A percentile compares a stretch with the other conserved stretches of the same genome.
phyloP scores from a whole-genome alignment of 2,888 invertebrate species.

The Sesamia inferens region DNA sequence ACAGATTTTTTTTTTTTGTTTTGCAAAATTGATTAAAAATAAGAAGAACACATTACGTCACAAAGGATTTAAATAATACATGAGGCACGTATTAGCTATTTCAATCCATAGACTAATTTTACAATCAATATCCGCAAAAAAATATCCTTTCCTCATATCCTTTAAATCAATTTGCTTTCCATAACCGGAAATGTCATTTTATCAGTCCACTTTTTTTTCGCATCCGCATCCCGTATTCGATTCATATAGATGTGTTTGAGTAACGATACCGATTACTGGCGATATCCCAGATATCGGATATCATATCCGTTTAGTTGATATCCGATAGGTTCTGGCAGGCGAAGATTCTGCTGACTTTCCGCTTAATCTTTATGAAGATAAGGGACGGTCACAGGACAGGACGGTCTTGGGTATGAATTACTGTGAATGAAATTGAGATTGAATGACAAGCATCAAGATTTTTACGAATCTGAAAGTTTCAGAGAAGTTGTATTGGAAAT shows the following conservation, averaged over 20 bases:
- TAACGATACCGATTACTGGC: constrained; percentile 45
- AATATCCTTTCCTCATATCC: constrained; percentile 40
- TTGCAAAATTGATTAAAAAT: not conserved
- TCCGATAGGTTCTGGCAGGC: constrained; percentile 58
- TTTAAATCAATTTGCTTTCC: constrained; percentile 51
- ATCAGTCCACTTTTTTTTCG: constrained; percentile 73
- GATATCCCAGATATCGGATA: constrained; percentile 69
- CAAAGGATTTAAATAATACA: not conserved
- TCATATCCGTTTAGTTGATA: constrained; percentile 75
- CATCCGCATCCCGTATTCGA: constrained; percentile 67
- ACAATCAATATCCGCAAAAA: constrained; percentile 16
- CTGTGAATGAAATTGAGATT: constrained; percentile 44
- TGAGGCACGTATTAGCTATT: not conserved
- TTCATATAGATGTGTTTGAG: constrained; percentile 55
- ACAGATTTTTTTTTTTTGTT: not conserved
- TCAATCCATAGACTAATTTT: not conserved
- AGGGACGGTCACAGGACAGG: not conserved
- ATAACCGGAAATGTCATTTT: constrained; percentile 72
- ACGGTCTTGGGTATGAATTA: constrained; percentile 37
- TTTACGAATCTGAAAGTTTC: constrained; percentile 15
- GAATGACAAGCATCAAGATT: not conserved
- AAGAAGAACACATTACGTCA: not conserved
- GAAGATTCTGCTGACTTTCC: constrained; percentile 46
- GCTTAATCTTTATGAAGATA: constrained; percentile 30
- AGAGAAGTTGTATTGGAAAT: constrained; percentile 16